Evolutionary conservation across 2,888 invertebrate species (phyloP).

Genomic region (Drosophila fungiperda): DNA sequence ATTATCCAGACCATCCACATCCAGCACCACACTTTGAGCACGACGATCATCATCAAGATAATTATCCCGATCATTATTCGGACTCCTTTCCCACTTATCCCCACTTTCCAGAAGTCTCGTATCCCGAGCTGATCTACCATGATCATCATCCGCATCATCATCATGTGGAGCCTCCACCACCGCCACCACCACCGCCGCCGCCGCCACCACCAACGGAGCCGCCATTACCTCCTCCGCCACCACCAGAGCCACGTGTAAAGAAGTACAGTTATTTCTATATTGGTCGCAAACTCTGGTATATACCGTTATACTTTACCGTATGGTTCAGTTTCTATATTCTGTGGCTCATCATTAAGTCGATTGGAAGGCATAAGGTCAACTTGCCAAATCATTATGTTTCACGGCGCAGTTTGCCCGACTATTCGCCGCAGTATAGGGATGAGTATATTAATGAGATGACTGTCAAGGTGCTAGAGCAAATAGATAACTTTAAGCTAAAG

Average conservation of each 20-base stretch:
- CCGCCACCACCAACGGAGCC: conserved; percentile 72
- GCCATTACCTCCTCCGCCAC: conserved; percentile 69
- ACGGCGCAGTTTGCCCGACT: conserved; percentile 74
- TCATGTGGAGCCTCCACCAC: conserved; percentile 56
- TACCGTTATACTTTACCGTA: conserved; percentile 89
- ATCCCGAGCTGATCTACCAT: conserved; percentile 68
- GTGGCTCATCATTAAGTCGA: conserved; percentile 88
- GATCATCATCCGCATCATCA: conserved; percentile 67
- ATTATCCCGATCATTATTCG: conserved; percentile 52
- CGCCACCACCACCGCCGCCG: conserved; percentile 75
- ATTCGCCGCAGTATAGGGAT: conserved; percentile 65
- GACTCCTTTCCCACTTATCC: conserved; percentile 47
- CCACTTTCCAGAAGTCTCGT: conserved; percentile 68
- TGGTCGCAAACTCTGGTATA: conserved; percentile 90
- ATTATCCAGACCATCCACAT: conserved; percentile 58
- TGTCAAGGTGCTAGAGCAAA: conserved; percentile 81
- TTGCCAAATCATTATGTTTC: conserved; percentile 84
- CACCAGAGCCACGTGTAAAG: conserved; percentile 85
- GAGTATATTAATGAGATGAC: conserved; percentile 83
- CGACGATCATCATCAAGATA: conserved; percentile 56
- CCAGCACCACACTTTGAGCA: conserved; percentile 24
- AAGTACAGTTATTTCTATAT: conserved; percentile 90
- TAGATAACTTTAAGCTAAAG: conserved; percentile 83
- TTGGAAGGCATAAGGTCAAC: conserved; percentile 88
- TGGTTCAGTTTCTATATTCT: conserved; percentile 88